These are phyloP conservation scores for Forficula auricularia DNA, from an alignment of 1,140 invertebrate species.

Conservation along the genomic window DNA sequence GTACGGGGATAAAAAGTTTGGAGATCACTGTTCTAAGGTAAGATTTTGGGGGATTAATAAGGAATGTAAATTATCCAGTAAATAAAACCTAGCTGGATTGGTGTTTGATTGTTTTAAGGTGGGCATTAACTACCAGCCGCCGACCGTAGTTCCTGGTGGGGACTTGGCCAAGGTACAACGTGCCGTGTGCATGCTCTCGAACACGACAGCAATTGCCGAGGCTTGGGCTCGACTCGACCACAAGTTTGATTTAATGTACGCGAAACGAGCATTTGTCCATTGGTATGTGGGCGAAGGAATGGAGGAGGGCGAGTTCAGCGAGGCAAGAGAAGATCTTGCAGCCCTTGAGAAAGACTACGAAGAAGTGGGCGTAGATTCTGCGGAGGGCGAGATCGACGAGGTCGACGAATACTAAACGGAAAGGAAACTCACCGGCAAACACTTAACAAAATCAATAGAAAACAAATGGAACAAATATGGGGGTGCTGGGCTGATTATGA, in stretches of 20 bases:
- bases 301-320: conserved; percentile 45
- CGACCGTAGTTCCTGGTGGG: conserved; percentile 64
- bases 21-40: too few relatives aligned
- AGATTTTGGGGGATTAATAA: too few relatives aligned
- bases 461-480: too few relatives aligned
- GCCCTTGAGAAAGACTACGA: conserved; percentile 46
- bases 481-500: too few relatives aligned
- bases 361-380: conserved; percentile 43
- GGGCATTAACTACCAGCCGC: conserved; percentile 62
- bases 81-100: too few relatives aligned
- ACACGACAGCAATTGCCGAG: conserved; percentile 69
- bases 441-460: too few relatives aligned
- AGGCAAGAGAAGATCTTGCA: conserved; percentile 46
- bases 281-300: conserved; percentile 46
- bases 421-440: not conserved
- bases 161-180: conserved; percentile 59
- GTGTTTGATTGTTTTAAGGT: too few relatives aligned
- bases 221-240: conserved; percentile 58
- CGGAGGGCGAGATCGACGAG: conserved; percentile 32
- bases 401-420: conserved; percentile 28
- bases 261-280: conserved; percentile 42
- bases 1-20: too few relatives aligned
- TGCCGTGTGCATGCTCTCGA: conserved; percentile 60
- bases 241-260: conserved; percentile 45
- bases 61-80: too few relatives aligned